Conservation (phyloP, 2,797 vertebrate genomes). For the Clarias laeviceps region DNA sequence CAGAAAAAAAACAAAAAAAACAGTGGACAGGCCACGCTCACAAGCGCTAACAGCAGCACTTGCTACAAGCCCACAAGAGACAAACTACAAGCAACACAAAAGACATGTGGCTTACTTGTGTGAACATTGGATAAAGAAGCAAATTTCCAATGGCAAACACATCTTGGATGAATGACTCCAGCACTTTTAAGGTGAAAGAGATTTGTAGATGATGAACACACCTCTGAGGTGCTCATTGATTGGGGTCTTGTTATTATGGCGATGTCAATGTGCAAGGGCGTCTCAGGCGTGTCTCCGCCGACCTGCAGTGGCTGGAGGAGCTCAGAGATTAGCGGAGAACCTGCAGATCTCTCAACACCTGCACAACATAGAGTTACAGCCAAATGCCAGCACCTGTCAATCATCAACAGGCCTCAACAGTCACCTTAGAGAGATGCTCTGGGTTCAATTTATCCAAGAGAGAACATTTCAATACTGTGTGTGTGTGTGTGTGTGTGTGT, state of each 20-base stretch:
- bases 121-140: background rate
- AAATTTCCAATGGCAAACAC: background rate
- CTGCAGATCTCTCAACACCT: constrained; percentile 83
- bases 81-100: background rate
- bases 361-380: constrained; percentile 73
- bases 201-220: constrained; percentile 63
- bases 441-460: constrained; percentile 35
- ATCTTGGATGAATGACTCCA: background rate
- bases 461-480: constrained; percentile 2
- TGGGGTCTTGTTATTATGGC: constrained; percentile 75
- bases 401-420: constrained; percentile 61
- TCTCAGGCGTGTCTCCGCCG: constrained; percentile 74
- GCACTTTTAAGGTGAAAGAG: background rate
- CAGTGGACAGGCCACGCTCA: background rate
- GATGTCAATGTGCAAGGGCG: constrained; percentile 72
- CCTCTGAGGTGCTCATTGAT: constrained; percentile 84
- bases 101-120: background rate
- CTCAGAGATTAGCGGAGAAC: constrained; percentile 77
- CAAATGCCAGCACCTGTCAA: constrained; percentile 68
- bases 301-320: constrained; percentile 75
- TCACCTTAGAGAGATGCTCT: constrained; percentile 59
- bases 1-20: background rate
- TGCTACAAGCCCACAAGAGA: background rate
- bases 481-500: no score
- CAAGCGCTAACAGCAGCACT: background rate